A percentile compares a stretch with the other conserved stretches of the same genome.
Conservation (phyloP, 2,888 invertebrate species). For the Morpho helenor region DNA sequence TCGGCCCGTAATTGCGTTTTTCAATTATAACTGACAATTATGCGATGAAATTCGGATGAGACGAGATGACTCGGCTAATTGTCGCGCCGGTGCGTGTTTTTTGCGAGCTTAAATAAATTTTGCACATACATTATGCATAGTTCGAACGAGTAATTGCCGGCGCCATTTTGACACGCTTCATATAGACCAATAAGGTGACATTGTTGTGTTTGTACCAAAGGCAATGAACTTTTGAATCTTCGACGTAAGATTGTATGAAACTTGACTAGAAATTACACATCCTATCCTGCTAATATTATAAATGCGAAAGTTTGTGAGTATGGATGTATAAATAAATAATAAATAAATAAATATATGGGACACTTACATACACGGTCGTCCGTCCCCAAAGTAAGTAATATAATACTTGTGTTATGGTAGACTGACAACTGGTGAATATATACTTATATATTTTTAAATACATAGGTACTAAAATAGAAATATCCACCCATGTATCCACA, state of each 20-base stretch:
- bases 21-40: constrained; percentile 78
- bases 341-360: too few species aligned
- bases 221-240: background rate
- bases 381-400: too few species aligned
- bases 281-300: too few species aligned
- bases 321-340: too few species aligned
- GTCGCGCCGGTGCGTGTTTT: constrained; percentile 41
- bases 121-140: constrained; percentile 14
- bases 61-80: constrained; percentile 58
- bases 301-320: too few species aligned
- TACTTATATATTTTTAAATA: too few species aligned
- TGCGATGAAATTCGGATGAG: constrained; percentile 67
- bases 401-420: too few species aligned
- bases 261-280: background rate
- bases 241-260: background rate
- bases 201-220: background rate
- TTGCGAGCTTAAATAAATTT: constrained; percentile 25
- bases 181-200: constrained; percentile 2
- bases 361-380: too few species aligned
- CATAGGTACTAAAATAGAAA: too few species aligned
- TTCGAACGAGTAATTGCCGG: constrained; percentile 14
- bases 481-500: too few species aligned
- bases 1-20: constrained; percentile 73
- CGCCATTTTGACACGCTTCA: constrained; percentile 17
- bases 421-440: too few species aligned